Percentiles rank a stretch among this genome's conserved stretches.
Evolutionary conservation across 2,888 invertebrate genomes (phyloP).

Genomic region (Halictus ligatus): DNA sequence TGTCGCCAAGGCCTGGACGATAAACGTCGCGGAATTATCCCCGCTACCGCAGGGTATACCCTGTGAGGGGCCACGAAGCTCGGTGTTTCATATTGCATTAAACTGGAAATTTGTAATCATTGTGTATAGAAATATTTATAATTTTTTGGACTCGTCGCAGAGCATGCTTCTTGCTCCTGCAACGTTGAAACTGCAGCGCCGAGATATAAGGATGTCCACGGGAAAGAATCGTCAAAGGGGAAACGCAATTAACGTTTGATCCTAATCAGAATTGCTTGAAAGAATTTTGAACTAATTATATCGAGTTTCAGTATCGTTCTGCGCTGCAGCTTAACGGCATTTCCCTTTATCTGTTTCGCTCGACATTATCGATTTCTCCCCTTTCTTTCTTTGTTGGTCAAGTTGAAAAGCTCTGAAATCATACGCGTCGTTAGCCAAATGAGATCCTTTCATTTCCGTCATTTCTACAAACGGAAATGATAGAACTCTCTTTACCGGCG

Average conservation of each 20-base stretch:
- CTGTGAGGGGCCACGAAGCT: no score
- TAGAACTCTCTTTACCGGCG: slow-evolving; percentile 26
- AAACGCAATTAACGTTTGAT: slow-evolving; percentile 14
- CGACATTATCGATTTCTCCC: slow-evolving; percentile 49
- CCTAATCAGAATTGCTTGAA: not conserved
- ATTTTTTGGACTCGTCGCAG: not conserved
- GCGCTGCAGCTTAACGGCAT: slow-evolving; percentile 24
- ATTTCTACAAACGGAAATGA: slow-evolving; percentile 43
- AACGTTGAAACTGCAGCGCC: not conserved
- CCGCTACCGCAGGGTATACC: no score
- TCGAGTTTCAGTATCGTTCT: slow-evolving; percentile 3
- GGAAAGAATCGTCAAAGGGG: not conserved
- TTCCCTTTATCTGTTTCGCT: slow-evolving; percentile 46
- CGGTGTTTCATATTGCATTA: no score
- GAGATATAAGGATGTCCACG: not conserved
- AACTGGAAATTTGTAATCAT: not conserved
- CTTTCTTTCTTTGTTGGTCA: slow-evolving; percentile 37
- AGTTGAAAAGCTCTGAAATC: slow-evolving; percentile 52
- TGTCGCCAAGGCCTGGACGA: no score
- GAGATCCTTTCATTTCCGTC: slow-evolving; percentile 54
- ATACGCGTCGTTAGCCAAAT: slow-evolving; percentile 61
- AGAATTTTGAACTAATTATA: slow-evolving; percentile 21
- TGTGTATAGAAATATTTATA: not conserved
- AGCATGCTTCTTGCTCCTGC: no score
- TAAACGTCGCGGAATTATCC: no score